Base-by-base conservation (phyloP, 1,140 invertebrate genomes). In the Bombus fervidus region DNA sequence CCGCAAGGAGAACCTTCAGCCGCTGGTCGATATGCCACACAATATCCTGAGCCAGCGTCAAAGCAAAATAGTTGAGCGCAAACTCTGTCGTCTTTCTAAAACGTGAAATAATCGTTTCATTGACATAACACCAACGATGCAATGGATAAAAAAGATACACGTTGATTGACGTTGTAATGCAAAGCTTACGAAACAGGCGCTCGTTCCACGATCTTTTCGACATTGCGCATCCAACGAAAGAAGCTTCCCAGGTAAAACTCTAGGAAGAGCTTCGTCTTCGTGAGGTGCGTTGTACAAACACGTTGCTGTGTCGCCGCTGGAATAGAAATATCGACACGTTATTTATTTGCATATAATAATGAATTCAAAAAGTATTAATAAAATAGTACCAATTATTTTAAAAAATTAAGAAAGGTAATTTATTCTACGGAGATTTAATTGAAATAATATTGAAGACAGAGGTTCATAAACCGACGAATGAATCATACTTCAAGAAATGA, bases 1-100 rank as follows among this genome's bases (percentile, higher is more conserved):
- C 98, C 98, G 94, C 98, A 99, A 2, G 98, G 96, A 25, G 98
- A 99, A 28, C 98, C 98, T 95, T 99, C 98, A 8, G 98, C 98
- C 34, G 98, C 98, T 25, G 98, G 98, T 92, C 98, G 95, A 95
- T 99, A 99, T 74, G 98, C 98, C 76, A 99, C 98, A 95, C 98
- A 99, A 95, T 99, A 99, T 25, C 98, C 98, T 88, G 98, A 99
- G 71, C 97, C 97, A 68, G 98, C 97, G 95, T 99, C 98, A 94
- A 99, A 99, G 94, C 98, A 99, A 95, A 99, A 99, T 80, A 99
- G 96, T 95, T 99, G 98, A 59, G 98, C 98, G 94, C 98, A 99
- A 39, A 99, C 98, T 78, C 98, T 96, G 93, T 99, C 98, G 92
- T 99, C 98, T 97, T 99, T 99, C 96, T 97, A 93, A 68, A 89